These are phyloP conservation scores for Montipora efflorescens DNA, from an alignment of 64 coral and sea anemone species.

Conservation along the genomic window DNA sequence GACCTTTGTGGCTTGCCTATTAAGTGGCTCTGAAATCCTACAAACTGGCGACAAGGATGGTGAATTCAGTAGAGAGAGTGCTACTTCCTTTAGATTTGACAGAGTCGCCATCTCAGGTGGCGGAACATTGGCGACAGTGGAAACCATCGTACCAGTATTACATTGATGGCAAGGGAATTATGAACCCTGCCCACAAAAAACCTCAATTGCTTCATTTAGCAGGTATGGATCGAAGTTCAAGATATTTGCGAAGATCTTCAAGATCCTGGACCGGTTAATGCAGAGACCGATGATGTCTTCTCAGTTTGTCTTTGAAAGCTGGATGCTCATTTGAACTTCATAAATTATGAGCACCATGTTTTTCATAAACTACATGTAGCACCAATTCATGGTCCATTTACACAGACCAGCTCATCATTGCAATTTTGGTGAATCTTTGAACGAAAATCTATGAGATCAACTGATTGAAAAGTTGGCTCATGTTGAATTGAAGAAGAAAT, in stretches of 20 bases:
- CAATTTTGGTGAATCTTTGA: background rate
- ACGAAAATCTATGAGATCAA: background rate
- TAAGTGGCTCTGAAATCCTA: background rate
- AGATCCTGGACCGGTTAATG: background rate
- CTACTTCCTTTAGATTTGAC: background rate
- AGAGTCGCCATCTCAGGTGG: background rate
- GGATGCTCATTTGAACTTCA: constrained; percentile 23
- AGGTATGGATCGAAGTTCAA: background rate
- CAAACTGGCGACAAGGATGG: background rate
- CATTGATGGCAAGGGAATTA: too few relatives aligned
- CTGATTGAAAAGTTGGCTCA: background rate
- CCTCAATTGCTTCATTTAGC: background rate
- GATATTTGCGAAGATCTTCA: background rate
- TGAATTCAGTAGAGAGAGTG: background rate
- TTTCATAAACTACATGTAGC: constrained; percentile 41
- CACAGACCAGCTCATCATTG: background rate
- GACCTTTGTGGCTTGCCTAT: too few relatives aligned
- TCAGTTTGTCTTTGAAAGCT: background rate
- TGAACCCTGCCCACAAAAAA: background rate
- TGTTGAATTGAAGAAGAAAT: too few relatives aligned
- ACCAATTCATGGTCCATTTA: constrained; percentile 4
- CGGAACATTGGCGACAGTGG: background rate
- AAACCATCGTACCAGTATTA: background rate
- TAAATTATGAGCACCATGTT: constrained; percentile 1
- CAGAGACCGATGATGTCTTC: background rate